phyloP scores from a whole-genome alignment of 2,797 vertebrate genomes.

The Pseudochirops cupreus region DNA sequence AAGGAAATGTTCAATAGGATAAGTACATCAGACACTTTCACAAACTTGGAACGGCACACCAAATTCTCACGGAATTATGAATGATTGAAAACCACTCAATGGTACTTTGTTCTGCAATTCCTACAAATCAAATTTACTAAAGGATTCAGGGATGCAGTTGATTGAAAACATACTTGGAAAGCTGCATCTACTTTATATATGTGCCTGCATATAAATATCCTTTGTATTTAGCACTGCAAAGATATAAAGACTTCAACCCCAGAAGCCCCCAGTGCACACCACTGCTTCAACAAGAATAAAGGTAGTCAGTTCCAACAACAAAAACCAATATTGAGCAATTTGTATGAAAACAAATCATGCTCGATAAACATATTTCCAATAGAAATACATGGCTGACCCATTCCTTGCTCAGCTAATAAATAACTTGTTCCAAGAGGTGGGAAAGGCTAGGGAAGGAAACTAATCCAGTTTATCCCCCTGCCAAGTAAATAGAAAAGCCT shows the following conservation, averaged over 20 bases:
- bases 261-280: constrained; percentile 50
- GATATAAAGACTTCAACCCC: constrained; percentile 68
- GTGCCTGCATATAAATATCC: constrained; percentile 71
- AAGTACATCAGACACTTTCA: constrained; percentile 44
- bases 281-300: constrained; percentile 57
- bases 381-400: constrained; percentile 59
- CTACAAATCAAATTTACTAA: constrained; percentile 69
- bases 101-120: constrained; percentile 49
- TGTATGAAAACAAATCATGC: constrained; percentile 69
- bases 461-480: constrained; percentile 69
- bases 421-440: constrained; percentile 65
- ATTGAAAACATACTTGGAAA: constrained; percentile 75
- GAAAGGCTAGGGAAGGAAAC: constrained; percentile 65
- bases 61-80: constrained; percentile 64
- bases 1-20: constrained; percentile 46
- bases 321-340: constrained; percentile 71
- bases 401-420: constrained; percentile 69
- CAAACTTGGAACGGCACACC: constrained; percentile 45
- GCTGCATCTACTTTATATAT: constrained; percentile 68
- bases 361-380: constrained; percentile 53
- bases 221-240: constrained; percentile 70
- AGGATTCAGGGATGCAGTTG: constrained; percentile 54
- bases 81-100: constrained; percentile 53
- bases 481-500: constrained; percentile 69
- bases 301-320: constrained; percentile 69